Evolutionary conservation across 2,888 invertebrate species (phyloP), one percentile per base, ranked within the genome.

Genomic region (Girardia tigrina): DNA sequence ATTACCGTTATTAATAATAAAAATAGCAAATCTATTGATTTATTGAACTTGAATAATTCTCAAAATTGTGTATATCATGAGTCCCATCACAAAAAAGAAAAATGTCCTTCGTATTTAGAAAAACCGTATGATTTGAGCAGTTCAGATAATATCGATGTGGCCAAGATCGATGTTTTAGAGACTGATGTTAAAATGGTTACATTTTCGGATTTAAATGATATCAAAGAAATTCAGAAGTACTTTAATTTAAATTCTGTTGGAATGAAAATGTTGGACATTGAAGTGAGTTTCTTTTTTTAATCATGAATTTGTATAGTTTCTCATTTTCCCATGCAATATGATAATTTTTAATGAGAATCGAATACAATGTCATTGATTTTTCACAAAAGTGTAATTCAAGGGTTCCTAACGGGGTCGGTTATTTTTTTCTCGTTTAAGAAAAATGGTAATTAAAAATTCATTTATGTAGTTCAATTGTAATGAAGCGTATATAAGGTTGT

Each of bases 1-100:
- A 56, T 56, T 56, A 56, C 56, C n/a, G 56, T 56, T n/a, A 56
- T 56, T 8, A 36, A 36, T 36, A 36, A 36, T 36, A 56, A 56
- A 56, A 56, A 56, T 56, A 20, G 56, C 23, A 56, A 56, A 56
- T n/a, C 4, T 56, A 56, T n/a, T 56, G 56, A 56, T n/a, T 8
- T 56, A 56, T 56, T 56, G 23, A 56, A 56, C 23, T 56, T 56
- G 23, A 56, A 56, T n/a, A 20, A 12, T 56, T 20, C 23, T 56
- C 56, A 20, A 20, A 23, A 56, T 56, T 4, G n/a, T n/a, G n/a
- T 56, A 20, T 6, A 12, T 4, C 6, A 56, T 56, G 56, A 56
- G 2, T 20, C 6, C 23, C n/a, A 56, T 56, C n/a, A 23, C 23
- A n/a, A 56, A n/a, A 56, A 56, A n/a, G 56, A 56, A 6, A 56